Conservation (phyloP, 2,113 vertebrate genomes). For the Pandion haliaetus region DNA sequence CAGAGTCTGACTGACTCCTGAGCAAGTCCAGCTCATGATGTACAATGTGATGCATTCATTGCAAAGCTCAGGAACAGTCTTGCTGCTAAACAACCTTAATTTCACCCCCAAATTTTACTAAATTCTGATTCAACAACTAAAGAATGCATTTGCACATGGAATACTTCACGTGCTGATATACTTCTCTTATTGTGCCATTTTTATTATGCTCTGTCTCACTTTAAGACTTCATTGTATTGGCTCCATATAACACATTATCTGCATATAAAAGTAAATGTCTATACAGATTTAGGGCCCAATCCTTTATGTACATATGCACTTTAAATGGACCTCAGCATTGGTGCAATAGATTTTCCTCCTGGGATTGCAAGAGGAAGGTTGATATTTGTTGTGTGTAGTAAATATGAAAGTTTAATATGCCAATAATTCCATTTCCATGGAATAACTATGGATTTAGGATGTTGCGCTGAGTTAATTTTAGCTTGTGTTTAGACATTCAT, state of each 20-base stretch:
- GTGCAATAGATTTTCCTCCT: neutral
- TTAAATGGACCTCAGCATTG: neutral
- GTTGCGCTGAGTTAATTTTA: neutral
- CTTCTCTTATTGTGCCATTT: neutral
- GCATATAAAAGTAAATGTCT: neutral
- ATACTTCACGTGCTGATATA: neutral
- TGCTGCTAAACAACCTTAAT: neutral
- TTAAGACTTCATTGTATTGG: neutral
- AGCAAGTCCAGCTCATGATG: neutral
- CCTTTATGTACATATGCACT: neutral
- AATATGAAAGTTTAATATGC: conserved; percentile 31
- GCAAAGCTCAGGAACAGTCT: neutral
- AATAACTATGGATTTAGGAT: conserved; percentile 30
- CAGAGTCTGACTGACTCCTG: neutral
- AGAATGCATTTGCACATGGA: neutral
- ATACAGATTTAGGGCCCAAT: conserved; percentile 14
- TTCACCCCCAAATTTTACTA: neutral
- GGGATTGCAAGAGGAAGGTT: neutral
- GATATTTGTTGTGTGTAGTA: neutral
- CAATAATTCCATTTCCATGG: conserved; percentile 43
- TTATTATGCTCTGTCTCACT: neutral
- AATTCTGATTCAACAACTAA: neutral
- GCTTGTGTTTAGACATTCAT: neutral
- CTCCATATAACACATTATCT: neutral
- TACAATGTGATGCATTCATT: neutral